Percentiles rank a stretch among this genome's conserved stretches.
Evolutionary conservation across 2,113 vertebrate genomes (phyloP).

Genomic region (Ochotona princeps): DNA sequence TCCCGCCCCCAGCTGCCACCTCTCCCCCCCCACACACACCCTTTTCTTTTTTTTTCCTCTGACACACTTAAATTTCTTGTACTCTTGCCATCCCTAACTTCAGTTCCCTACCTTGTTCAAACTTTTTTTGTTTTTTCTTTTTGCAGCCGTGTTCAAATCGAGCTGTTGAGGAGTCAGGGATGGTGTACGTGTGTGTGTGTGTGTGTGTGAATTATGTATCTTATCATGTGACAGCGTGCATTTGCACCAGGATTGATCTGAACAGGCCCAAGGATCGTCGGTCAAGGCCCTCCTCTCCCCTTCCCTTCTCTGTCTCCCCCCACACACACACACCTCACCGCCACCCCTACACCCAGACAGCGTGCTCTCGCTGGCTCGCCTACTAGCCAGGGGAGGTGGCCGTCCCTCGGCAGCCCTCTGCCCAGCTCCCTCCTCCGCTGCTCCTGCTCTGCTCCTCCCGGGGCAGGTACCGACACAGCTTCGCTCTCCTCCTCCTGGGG

Average conservation of each 20-base stretch:
- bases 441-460: background rate
- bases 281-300: background rate
- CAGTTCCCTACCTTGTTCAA: constrained; percentile 60
- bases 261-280: constrained; percentile 18
- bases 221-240: constrained; percentile 41
- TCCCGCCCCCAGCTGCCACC: constrained; percentile 42
- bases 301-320: background rate
- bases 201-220: background rate
- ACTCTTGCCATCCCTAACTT: constrained; percentile 63
- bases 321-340: too few species aligned
- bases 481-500: constrained; percentile 62
- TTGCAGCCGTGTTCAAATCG: constrained; percentile 57
- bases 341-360: background rate
- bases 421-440: background rate
- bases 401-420: background rate
- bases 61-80: constrained; percentile 68
- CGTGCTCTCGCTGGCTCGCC: background rate
- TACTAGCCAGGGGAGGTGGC: background rate
- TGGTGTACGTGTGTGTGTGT: too few species aligned
- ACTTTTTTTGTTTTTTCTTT: constrained; percentile 30
- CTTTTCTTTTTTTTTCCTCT: background rate
- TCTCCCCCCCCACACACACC: background rate
- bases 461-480: constrained; percentile 70
- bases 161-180: constrained; percentile 34
- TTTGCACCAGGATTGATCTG: constrained; percentile 57